A percentile compares a stretch with the other conserved stretches of the same genome.
Evolutionary conservation across 23 tunicate species (phyloP).

Genomic region (Aplidium turbinatum): DNA sequence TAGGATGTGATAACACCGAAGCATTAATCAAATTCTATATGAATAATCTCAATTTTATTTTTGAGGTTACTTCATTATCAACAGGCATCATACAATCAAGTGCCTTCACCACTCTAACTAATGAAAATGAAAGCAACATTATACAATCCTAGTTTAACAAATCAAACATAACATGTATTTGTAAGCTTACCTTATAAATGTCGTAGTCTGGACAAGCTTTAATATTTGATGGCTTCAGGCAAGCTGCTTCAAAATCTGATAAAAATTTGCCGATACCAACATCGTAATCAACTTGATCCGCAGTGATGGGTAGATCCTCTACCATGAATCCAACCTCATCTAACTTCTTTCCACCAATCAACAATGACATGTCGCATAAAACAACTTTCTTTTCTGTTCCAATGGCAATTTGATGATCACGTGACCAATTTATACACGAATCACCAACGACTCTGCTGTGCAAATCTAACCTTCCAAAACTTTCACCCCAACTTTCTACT

Average conservation of each 20-base stretch:
- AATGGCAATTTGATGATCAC: constrained; percentile 11
- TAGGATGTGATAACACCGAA: too few species aligned
- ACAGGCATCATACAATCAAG: too few species aligned
- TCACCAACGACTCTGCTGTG: constrained; percentile 29
- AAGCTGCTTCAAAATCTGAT: constrained; percentile 10
- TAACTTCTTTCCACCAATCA: constrained; percentile 8
- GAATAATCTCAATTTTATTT: too few species aligned
- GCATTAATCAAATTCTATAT: too few species aligned
- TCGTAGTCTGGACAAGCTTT: constrained; percentile 27
- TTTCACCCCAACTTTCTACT: constrained; percentile 12
- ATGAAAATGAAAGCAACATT: too few species aligned
- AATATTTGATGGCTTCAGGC: constrained; percentile 22
- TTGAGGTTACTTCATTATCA: too few species aligned
- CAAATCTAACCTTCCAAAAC: constrained; percentile 20
- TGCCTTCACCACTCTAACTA: too few species aligned
- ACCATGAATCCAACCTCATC: constrained; percentile 29
- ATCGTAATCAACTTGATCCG: neutral
- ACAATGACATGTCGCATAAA: constrained; percentile 28
- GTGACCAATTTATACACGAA: constrained; percentile 17
- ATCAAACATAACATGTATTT: neutral
- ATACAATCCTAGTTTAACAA: too few species aligned
- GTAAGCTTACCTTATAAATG: constrained; percentile 20
- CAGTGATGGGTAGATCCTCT: constrained; percentile 15
- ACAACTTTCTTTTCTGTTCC: constrained; percentile 33
- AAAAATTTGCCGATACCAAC: neutral